Conservation (phyloP, 2,888 invertebrate genomes). For the Eurytoma californica region DNA sequence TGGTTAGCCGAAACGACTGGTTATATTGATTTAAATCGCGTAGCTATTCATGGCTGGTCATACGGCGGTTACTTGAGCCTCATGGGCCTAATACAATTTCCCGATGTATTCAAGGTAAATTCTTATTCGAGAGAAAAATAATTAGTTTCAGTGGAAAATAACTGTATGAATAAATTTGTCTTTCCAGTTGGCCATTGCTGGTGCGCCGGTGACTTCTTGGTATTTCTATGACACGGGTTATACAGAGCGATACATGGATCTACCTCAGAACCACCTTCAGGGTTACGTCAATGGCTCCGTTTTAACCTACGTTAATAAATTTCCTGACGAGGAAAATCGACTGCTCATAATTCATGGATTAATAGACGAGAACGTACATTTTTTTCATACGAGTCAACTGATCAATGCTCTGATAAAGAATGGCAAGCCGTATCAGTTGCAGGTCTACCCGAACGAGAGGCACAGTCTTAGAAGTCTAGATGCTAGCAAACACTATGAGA, state of each 20-base stretch:
- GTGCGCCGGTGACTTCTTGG: conserved; percentile 99
- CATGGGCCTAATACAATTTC: conserved; percentile 94
- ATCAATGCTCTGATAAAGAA: conserved; percentile 92
- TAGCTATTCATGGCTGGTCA: conserved; percentile 99
- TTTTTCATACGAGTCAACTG: conserved; percentile 94
- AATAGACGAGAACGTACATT: conserved; percentile 99
- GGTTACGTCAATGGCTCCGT: conserved; percentile 92
- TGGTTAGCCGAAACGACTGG: conserved; percentile 89
- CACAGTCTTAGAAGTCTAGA: conserved; percentile 96
- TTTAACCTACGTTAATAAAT: conserved; percentile 87
- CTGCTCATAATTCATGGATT: conserved; percentile 97
- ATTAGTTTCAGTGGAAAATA: not conserved
- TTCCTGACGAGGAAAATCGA: conserved; percentile 94
- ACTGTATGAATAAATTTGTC: not conserved
- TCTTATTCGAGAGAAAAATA: conserved; percentile 1
- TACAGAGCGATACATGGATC: conserved; percentile 97
- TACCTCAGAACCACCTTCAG: conserved; percentile 84
- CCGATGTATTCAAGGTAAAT: conserved; percentile 91
- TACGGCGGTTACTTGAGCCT: conserved; percentile 98
- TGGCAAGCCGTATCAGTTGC: conserved; percentile 96
- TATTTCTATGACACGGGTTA: conserved; percentile 98
- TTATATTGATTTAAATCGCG: conserved; percentile 92
- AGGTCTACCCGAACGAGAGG: conserved; percentile 97
- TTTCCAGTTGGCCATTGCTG: conserved; percentile 87
- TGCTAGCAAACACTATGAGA: conserved; percentile 97